Evolutionary conservation across 2,888 invertebrate genomes (phyloP), one percentile per base, ranked within the genome.

Genomic region (Pyrocoelia pectoralis): DNA sequence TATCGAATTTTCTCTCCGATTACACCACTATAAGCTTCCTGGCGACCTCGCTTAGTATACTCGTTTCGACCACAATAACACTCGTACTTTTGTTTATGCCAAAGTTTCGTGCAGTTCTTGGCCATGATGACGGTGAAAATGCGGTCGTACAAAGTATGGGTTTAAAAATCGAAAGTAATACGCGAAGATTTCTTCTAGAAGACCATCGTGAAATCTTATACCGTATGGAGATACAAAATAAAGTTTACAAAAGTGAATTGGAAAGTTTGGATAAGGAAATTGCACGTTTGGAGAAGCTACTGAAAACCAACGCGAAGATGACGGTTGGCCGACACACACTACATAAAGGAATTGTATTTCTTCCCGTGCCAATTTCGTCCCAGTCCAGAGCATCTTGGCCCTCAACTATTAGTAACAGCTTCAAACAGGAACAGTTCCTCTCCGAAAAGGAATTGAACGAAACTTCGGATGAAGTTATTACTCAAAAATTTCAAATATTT

Each of bases 131-230:
- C 64, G 87, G 88, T 77, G 84, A 85, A 48, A 86, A 88, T 49
- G 93, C 94, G 77, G 94, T 94, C 0, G 88, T 95, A 1, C 91
- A 94, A 76, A 94, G 94, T 75, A 89, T 95, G 86, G 96, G 95
- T 6, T 83, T 96, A 40, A 90, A 92, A 79, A 87, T 95, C 72
- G 94, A 96, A 77, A 93, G 89, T 79, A 95, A 96, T 74, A 95
- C 95, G 0, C 84, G 95, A 70, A 64, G 81, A 48, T 75, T 80
- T 52, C 70, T 76, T 5, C 68, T 57, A 13, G 94, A 95, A 73
- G 95, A 96, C 75, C 88, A 87, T 51, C 86, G 89, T 70, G 96
- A 96, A 75, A 81, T 93, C 12, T 89, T 92, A 74, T 94, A 93
- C 79, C 85, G 96, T 61, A 92, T 95, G 49, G 94, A 96, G 80